Percentiles rank a stretch among this genome's conserved stretches.
These are phyloP conservation scores for Polyommatus iphigenia DNA, from an alignment of 2,888 invertebrate species.

Conservation along the genomic window DNA sequence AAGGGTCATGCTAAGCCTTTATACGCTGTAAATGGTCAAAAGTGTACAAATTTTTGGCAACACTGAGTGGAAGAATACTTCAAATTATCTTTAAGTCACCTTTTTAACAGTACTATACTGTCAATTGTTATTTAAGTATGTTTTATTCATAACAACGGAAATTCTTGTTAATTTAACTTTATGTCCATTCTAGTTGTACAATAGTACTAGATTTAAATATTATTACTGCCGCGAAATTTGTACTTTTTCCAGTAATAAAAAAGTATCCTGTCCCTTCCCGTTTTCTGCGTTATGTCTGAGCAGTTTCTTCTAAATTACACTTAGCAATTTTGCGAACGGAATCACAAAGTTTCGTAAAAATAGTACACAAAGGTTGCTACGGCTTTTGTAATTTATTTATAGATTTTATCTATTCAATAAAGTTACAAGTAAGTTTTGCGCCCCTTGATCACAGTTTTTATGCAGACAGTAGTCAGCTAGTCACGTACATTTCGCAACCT, in stretches of 20 bases:
- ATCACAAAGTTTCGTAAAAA: not conserved
- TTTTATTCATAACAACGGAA: not conserved
- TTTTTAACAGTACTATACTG: not conserved
- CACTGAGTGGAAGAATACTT: not conserved
- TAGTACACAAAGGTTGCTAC: not conserved
- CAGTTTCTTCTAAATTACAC: too few relatives aligned
- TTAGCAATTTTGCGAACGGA: not conserved
- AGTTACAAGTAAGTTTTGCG: not conserved
- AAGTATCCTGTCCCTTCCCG: too few relatives aligned
- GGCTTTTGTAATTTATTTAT: not conserved
- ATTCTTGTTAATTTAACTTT: not conserved
- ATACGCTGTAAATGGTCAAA: not conserved
- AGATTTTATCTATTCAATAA: not conserved
- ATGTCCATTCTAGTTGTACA: too few relatives aligned
- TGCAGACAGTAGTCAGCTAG: not conserved
- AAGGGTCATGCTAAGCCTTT: not conserved
- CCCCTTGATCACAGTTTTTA: not conserved
- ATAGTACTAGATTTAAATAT: too few relatives aligned
- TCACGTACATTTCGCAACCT: slow-evolving; percentile 6
- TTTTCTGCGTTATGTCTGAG: too few relatives aligned
- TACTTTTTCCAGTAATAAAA: too few relatives aligned
- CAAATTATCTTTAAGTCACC: not conserved
- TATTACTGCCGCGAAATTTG: too few relatives aligned
- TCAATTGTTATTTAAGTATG: not conserved
- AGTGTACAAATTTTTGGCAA: not conserved